These are phyloP conservation scores for Gymnodraco acuticeps DNA, from an alignment of 2,797 vertebrate genomes.

Conservation along the genomic window DNA sequence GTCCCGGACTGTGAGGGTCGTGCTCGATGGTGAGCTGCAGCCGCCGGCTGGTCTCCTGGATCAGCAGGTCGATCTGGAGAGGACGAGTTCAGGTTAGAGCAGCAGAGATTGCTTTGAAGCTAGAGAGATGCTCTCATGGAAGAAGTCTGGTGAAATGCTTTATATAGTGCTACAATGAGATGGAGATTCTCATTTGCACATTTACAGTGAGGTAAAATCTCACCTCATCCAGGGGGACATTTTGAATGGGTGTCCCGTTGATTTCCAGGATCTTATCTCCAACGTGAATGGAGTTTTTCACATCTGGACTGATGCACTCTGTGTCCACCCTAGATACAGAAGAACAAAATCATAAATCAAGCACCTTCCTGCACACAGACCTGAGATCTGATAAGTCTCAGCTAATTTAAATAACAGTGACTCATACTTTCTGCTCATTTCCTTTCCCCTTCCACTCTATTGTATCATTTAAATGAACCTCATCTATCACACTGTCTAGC, in stretches of 20 bases:
- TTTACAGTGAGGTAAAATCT: background rate
- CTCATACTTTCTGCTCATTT: conserved; percentile 24
- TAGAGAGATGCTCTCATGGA: background rate
- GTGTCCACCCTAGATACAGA: conserved; percentile 88
- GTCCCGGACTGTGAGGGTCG: conserved; percentile 87
- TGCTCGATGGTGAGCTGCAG: conserved; percentile 98
- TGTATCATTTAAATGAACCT: conserved; percentile 47
- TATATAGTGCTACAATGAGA: background rate
- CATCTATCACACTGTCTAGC: conserved; percentile 34
- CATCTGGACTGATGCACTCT: conserved; percentile 94
- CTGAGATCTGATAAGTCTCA: conserved; percentile 23
- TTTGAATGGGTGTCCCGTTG: conserved; percentile 95
- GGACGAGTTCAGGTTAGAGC: conserved; percentile 20
- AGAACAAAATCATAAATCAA: background rate
- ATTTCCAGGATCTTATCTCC: conserved; percentile 97
- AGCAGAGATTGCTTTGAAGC: background rate
- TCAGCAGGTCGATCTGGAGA: conserved; percentile 92
- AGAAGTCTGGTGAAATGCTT: background rate
- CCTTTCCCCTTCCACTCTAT: conserved; percentile 23
- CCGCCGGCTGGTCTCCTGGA: conserved; percentile 95
- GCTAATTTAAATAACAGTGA: conserved; percentile 46
- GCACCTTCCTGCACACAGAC: conserved; percentile 12
- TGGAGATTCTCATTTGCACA: background rate
- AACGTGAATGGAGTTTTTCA: conserved; percentile 96
- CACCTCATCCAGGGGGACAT: conserved; percentile 96